Percentiles rank a stretch among this genome's conserved stretches.
These are phyloP conservation scores for Agapetus fuscipes DNA, from an alignment of 2,888 invertebrate genomes.

Conservation along the genomic window DNA sequence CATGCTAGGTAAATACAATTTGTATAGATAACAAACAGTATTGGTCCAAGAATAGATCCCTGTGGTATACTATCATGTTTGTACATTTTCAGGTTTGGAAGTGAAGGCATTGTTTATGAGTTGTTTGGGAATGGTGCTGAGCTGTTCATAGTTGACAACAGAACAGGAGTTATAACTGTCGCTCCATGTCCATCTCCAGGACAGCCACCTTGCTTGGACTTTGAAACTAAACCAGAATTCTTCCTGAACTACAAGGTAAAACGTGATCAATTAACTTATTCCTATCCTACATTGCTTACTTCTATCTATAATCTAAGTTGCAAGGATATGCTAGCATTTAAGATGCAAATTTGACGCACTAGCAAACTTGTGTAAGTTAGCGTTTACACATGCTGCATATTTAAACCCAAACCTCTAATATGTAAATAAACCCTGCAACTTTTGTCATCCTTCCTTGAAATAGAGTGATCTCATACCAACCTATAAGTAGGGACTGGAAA, in stretches of 20 bases:
- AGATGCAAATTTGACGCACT: no score
- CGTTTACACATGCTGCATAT: no score
- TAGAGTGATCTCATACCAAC: no score
- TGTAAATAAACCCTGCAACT: no score
- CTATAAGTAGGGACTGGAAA: no score
- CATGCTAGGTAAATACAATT: constrained; percentile 53
- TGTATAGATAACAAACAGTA: no score
- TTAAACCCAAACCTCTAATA: not conserved
- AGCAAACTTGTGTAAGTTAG: no score
- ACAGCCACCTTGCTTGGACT: constrained; percentile 67
- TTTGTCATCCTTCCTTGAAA: no score
- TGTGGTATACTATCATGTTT: no score
- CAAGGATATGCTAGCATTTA: no score
- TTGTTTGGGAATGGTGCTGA: constrained; percentile 76
- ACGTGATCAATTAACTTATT: not conserved
- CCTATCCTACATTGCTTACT: not conserved
- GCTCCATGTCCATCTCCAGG: constrained; percentile 63
- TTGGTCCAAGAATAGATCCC: no score
- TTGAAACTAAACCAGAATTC: constrained; percentile 71
- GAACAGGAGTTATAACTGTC: constrained; percentile 73
- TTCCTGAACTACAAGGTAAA: constrained; percentile 72
- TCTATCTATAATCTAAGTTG: no score
- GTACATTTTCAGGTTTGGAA: constrained; percentile 70
- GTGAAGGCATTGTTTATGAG: constrained; percentile 74
- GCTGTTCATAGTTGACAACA: constrained; percentile 67